Evolutionary conservation across 2,113 vertebrate species (phyloP).

Genomic region (Psammodynastes pulverulentus): DNA sequence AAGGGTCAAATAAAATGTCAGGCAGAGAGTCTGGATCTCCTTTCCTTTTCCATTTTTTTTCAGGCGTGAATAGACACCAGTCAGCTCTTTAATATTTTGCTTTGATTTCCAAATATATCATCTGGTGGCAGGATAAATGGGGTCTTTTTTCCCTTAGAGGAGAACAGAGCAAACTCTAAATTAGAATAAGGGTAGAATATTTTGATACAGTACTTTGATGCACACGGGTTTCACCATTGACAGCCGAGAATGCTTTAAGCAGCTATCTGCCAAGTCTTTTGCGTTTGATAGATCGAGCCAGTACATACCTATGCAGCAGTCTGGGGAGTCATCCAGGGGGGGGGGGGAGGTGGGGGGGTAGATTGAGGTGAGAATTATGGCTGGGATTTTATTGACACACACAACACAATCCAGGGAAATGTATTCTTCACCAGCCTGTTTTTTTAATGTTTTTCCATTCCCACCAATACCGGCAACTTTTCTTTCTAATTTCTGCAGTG

Average conservation of each 20-base stretch:
- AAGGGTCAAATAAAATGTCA: slow-evolving; percentile 53
- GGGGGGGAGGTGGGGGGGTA: background rate
- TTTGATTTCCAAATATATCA: slow-evolving; percentile 28
- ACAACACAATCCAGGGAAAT: slow-evolving; percentile 21
- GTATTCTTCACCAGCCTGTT: slow-evolving; percentile 31
- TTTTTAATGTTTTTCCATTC: slow-evolving; percentile 36
- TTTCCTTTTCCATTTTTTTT: slow-evolving; percentile 31
- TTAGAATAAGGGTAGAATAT: background rate
- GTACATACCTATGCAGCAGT: slow-evolving; percentile 25
- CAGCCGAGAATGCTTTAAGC: slow-evolving; percentile 49
- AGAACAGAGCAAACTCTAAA: background rate
- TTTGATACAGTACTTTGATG: background rate
- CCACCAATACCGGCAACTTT: background rate
- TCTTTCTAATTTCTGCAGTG: background rate
- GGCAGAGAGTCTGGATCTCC: slow-evolving; percentile 25
- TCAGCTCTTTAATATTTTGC: background rate
- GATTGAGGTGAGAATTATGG: background rate
- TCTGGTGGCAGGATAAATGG: slow-evolving; percentile 9
- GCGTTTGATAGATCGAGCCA: slow-evolving; percentile 20
- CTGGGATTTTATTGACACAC: background rate
- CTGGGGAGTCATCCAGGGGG: background rate
- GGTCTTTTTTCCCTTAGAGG: background rate
- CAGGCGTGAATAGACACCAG: background rate
- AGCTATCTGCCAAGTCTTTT: slow-evolving; percentile 36
- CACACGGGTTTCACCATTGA: slow-evolving; percentile 29